Evolutionary conservation across 2,888 invertebrate genomes (phyloP), one percentile per base, ranked within the genome.

Genomic region (Thereva nobilitata): DNA sequence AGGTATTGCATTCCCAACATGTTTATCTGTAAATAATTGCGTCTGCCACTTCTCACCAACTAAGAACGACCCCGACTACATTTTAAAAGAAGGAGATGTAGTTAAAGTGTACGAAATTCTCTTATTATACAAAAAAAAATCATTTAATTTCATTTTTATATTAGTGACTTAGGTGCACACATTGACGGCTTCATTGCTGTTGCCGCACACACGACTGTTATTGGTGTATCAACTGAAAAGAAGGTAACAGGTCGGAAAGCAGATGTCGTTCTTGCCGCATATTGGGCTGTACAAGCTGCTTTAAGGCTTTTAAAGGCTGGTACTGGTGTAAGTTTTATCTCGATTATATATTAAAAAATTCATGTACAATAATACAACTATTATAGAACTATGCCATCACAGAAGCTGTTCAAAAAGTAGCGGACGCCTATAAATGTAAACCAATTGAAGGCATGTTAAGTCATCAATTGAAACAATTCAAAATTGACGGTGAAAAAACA

Each of bases 151-250:
- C 37, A 35, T 41, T 45, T 56, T 56, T 34, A 9, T 67, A 40
- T 8, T 76, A 95, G 95, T 80, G 98, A 99, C 83, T 84, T 99
- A 78, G 99, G 99, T 72, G 96, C 95, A 70, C 98, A 99, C 79
- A 91, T 99, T 77, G 99, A 99, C 86, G 99, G 99, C 44, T 98
- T 96, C 79, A 95, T 97, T 76, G 97, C 98, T 57, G 97, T 98
- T 59, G 97, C 94, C 64, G 99, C 98, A 38, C 98, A 99, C 80
- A 96, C 97, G 4, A 84, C 97, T 71, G 89, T 94, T 64, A 88
- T 99, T 74, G 96, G 95, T 57, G 89, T 91, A 50, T 84, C 87
- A 34, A 80, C 82, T 72, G 89, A 89, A 69, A 85, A 86, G 59
- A 91, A 91, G 82, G 88, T 93, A 12, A 88, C 87, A 9, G 99